Base-by-base conservation (phyloP, 37 sponge, comb jelly and placozoan species). In the Dysidea cf. avara region DNA sequence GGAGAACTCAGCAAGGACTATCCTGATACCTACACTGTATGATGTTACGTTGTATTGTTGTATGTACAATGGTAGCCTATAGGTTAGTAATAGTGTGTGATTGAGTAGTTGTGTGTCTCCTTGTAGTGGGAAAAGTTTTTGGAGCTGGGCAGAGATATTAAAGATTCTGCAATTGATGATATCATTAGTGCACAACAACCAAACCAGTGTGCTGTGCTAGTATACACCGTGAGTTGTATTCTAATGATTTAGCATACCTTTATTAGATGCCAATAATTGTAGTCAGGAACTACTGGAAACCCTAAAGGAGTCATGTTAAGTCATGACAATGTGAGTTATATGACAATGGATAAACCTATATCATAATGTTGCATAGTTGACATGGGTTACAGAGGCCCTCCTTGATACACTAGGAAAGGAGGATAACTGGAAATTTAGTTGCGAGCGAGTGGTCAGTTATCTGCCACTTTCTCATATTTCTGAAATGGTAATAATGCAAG, bases 211-310 rank as follows among this genome's bases (percentile, higher is more conserved):
- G 83, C 85, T 28, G 18, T 69, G 18, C 77, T 93, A 11, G 70
- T 93, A 7, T 93, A 93, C 87, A 93, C 94, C 7, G 94, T 93
- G 43, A 73, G 86, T 68, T 0, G 16, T 11, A n/a, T 43, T 43
- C 46, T 43, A 43, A 43, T 9, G 9, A 77, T 49, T 39, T 20
- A 43, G n/a, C 69, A 43, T 31, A 40, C 38, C 4, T 25, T 35
- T 9, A 17, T 20, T 28, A 25, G 26, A 39, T 66, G 43, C n/a
- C n/a, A n/a, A n/a, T n/a, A n/a, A n/a, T 21, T 54, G 3, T 69
- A 93, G 94, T 93, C 94, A 75, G 94, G 94, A 0, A 93, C 94
- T 24, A 90, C 92, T 50, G 94, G 94, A 1, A 69, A 81, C n/a
- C 94, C 94, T 0, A 93, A 93, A 38, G 94, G 91, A 55, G 92